Evolutionary conservation across 2,888 invertebrate genomes (phyloP), one percentile per base, ranked within the genome.

Genomic region (Tortrix viridana): DNA sequence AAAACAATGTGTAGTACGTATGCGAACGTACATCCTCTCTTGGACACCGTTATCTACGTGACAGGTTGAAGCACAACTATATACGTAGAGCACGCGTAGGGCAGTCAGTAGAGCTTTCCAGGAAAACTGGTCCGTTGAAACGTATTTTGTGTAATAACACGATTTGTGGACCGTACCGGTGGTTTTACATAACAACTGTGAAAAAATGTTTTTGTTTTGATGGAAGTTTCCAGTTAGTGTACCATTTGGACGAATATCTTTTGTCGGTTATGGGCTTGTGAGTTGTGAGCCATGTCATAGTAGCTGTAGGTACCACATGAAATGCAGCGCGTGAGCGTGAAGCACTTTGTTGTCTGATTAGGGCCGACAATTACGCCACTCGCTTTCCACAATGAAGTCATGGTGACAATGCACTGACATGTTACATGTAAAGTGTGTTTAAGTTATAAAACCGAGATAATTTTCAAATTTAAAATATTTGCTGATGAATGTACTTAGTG

Each of bases 321-420:
- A 85, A 88, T 85, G 84, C 84, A 83, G 84, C 81, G 76, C 68
- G 73, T 65, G 63, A 71, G 86, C 85, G 85, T 86, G 81, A 84
- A 83, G 77, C 74, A 70, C 76, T 75, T 73, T 81, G 84, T 88
- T 87, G 86, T 87, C 82, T 73, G 67, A 68, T 66, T 69, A 66
- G 66, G 66, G 70, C 72, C 82, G 41, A 48, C 60, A 88, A 85
- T 82, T 85, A 87, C 85, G 74, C 79, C 81, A 80, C 77, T 85
- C 83, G 74, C 77, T 73, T 67, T 54, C 70, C 70, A 86, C 81
- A 88, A 87, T 85, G 74, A 74, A 50, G 54, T 48, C 26, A 44
- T 46, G 38, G 41, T 46, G 56, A 41, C n/a, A 3, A 32, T 19
- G 38, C 57, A 41, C 48, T 22, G 38, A 38, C 23, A 32, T 37